Conservation (phyloP, 2,113 vertebrate species). For the Xiphophorus couchianus region DNA sequence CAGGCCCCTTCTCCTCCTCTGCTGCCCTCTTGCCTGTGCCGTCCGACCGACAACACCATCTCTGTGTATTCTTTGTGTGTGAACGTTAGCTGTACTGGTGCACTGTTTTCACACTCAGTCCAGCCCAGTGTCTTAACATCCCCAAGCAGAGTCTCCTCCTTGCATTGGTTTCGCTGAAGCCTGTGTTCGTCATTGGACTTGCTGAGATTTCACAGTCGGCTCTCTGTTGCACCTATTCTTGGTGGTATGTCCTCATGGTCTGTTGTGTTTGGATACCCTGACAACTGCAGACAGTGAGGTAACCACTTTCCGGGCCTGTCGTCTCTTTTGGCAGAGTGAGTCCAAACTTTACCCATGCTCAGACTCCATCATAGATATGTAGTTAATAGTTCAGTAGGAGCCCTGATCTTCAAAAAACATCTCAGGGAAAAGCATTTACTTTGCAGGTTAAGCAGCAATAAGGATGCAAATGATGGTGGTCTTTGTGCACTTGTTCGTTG, state of each 20-base stretch:
- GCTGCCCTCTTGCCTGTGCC: constrained; percentile 46
- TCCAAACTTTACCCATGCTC: constrained; percentile 62
- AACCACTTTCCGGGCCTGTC: constrained; percentile 53
- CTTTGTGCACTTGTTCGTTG: constrained; percentile 20
- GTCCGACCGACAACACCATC: constrained; percentile 38
- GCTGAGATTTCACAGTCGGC: constrained; percentile 38
- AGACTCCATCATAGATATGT: background rate
- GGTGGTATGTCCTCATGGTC: constrained; percentile 75
- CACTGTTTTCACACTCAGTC: constrained; percentile 26
- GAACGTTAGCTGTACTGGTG: constrained; percentile 29
- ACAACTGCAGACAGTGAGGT: constrained; percentile 73
- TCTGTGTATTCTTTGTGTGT: constrained; percentile 37
- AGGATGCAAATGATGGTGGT: constrained; percentile 1
- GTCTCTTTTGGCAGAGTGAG: constrained; percentile 53
- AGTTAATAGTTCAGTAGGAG: background rate
- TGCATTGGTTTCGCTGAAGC: constrained; percentile 31
- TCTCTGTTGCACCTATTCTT: constrained; percentile 67
- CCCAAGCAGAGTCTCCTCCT: constrained; percentile 25
- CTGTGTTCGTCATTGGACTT: constrained; percentile 37
- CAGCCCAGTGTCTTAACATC: constrained; percentile 17
- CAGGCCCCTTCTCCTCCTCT: constrained; percentile 35
- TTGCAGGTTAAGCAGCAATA: constrained; percentile 11
- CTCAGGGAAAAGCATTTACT: constrained; percentile 20
- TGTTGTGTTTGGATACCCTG: constrained; percentile 82
- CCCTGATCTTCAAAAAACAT: background rate